phyloP scores from a whole-genome alignment of 2,888 invertebrate species.

The Dyspetes luteomarginatus region DNA sequence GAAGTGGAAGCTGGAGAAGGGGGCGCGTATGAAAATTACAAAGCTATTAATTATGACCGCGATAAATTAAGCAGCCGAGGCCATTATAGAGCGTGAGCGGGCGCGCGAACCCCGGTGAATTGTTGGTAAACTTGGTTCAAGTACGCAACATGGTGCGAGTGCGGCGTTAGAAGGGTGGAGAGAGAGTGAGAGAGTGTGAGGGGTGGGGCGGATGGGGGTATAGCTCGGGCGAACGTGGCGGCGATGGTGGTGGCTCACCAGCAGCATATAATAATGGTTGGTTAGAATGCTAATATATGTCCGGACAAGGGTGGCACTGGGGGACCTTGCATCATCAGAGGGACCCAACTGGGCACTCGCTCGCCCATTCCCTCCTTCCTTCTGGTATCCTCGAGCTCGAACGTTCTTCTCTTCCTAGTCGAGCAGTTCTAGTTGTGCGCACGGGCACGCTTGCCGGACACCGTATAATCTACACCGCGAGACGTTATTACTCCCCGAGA shows the following conservation, averaged over 20 bases:
- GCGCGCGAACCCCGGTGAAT: slow-evolving; percentile 81
- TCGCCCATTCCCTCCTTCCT: slow-evolving; percentile 71
- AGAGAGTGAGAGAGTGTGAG: slow-evolving; percentile 9
- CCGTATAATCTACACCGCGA: slow-evolving; percentile 82
- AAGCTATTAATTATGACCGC: slow-evolving; percentile 83
- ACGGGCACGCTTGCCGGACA: slow-evolving; percentile 77
- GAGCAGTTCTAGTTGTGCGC: slow-evolving; percentile 47
- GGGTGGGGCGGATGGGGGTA: slow-evolving; percentile 64
- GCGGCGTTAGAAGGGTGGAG: slow-evolving; percentile 23
- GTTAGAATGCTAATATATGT: slow-evolving; percentile 84
- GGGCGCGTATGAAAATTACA: slow-evolving; percentile 82
- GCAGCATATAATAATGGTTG: slow-evolving; percentile 83
- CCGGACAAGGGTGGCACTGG: slow-evolving; percentile 81
- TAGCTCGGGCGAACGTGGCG: slow-evolving; percentile 79
- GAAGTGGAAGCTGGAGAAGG: slow-evolving; percentile 23
- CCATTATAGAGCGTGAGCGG: slow-evolving; percentile 81
- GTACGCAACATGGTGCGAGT: slow-evolving; percentile 80
- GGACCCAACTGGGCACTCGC: slow-evolving; percentile 83
- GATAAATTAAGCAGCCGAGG: slow-evolving; percentile 83
- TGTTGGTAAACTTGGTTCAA: slow-evolving; percentile 84
- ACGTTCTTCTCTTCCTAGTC: slow-evolving; percentile 47
- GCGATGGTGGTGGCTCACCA: slow-evolving; percentile 81
- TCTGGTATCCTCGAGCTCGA: slow-evolving; percentile 54
- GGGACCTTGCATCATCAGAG: slow-evolving; percentile 83
- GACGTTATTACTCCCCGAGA: slow-evolving; percentile 83